Evolutionary conservation across 2,797 vertebrate species (phyloP).

Genomic region (Lacerta viridis): DNA sequence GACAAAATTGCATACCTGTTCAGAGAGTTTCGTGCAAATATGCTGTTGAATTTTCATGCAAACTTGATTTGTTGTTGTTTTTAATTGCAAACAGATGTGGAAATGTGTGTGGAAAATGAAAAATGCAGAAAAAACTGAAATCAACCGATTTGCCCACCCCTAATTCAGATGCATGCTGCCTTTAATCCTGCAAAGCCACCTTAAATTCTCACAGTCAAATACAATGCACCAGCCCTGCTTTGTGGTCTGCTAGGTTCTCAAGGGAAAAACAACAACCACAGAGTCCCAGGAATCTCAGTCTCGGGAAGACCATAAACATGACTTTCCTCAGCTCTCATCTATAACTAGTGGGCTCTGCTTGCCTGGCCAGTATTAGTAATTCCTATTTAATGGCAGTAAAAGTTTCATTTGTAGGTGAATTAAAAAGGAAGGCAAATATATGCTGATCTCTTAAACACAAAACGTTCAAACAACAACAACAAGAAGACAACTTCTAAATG

Average conservation of each 20-base stretch:
- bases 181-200: not conserved
- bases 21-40: too few species aligned
- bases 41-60: too few species aligned
- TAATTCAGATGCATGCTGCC: not conserved
- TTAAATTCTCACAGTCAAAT: not conserved
- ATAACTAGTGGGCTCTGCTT: not conserved
- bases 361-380: not conserved
- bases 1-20: too few species aligned
- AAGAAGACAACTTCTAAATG: constrained; percentile 13
- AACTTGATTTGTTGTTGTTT: too few species aligned
- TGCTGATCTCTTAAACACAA: constrained; percentile 19
- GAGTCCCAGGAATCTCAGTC: too few species aligned
- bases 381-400: constrained; percentile 4
- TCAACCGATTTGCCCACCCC: not conserved
- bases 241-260: not conserved
- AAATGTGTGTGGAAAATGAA: too few species aligned
- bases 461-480: constrained; percentile 43
- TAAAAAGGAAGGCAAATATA: constrained; percentile 30
- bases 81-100: too few species aligned
- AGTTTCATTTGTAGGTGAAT: constrained; percentile 18
- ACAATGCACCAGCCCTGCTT: not conserved
- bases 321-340: not conserved
- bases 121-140: not conserved
- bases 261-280: too few species aligned
- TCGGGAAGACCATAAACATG: too few species aligned